A percentile compares a stretch with the other conserved stretches of the same genome.
phyloP scores from a whole-genome alignment of 2,113 vertebrate genomes.

The Heliornis fulica region DNA sequence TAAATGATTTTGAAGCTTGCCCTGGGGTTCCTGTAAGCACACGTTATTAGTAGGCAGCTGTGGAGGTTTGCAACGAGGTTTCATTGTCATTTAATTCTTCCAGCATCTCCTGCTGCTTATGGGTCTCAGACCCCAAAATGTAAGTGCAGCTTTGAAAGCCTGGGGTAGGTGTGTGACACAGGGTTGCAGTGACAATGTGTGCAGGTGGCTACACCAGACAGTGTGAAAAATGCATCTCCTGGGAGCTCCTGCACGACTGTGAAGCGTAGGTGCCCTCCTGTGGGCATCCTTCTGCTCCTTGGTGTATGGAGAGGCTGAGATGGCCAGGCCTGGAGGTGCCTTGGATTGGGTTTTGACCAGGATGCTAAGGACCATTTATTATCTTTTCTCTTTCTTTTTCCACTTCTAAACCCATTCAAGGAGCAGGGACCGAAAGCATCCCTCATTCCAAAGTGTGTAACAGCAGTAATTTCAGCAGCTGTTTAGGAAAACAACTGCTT shows the following conservation, averaged over 20 bases:
- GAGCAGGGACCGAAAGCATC: neutral
- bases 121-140: neutral
- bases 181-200: rapidly evolving
- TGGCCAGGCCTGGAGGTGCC: neutral
- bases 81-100: neutral
- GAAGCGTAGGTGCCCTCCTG: neutral
- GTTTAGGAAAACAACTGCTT: neutral
- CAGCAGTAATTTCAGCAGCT: neutral
- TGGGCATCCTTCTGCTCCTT: neutral
- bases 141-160: neutral
- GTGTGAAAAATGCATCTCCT: no score
- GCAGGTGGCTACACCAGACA: rapidly evolving
- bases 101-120: neutral
- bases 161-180: neutral
- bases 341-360: neutral
- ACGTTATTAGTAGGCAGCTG: neutral
- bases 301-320: neutral
- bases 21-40: neutral
- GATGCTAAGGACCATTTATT: neutral
- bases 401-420: neutral
- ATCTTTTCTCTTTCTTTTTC: neutral
- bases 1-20: neutral
- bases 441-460: neutral
- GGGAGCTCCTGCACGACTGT: neutral
- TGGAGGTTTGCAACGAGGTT: rapidly evolving